Conservation (phyloP, 2,113 vertebrate species). For the Sinocyclocheilus rhinocerous region DNA sequence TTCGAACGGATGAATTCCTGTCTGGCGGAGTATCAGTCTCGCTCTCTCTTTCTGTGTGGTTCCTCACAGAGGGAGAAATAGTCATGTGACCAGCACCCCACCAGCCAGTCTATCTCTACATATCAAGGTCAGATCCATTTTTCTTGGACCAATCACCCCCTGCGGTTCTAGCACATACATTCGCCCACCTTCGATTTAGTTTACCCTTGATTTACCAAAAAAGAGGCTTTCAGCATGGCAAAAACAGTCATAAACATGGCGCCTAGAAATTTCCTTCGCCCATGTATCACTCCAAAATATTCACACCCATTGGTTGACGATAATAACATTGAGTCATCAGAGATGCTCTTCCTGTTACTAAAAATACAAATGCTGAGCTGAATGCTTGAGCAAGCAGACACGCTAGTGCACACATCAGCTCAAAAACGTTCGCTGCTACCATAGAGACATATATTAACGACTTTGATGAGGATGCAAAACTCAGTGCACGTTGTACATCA, state of each 20-base stretch:
- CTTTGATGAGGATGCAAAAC: constrained; percentile 5
- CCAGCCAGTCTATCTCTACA: constrained; percentile 35
- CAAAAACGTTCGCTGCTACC: neutral
- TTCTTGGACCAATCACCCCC: constrained; percentile 19
- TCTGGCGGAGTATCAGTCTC: neutral
- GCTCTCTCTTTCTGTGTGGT: neutral
- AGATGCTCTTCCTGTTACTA: constrained; percentile 5
- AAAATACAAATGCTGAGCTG: constrained; percentile 11
- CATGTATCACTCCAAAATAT: neutral
- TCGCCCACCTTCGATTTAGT: constrained; percentile 13
- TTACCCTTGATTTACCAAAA: constrained; percentile 25
- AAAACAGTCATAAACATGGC: neutral
- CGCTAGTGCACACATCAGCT: constrained; percentile 27
- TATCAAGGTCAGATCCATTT: constrained; percentile 51
- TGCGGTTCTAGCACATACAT: neutral
- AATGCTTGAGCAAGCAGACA: constrained; percentile 13
- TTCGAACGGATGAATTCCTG: constrained; percentile 22
- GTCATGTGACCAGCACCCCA: constrained; percentile 35
- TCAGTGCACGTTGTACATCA: neutral
- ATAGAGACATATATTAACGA: constrained; percentile 10
- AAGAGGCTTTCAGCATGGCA: neutral
- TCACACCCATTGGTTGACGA: neutral
- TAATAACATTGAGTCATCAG: neutral
- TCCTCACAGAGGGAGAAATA: constrained; percentile 7
- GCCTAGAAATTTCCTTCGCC: neutral